These are phyloP conservation scores for Platycercus adscitus DNA, from an alignment of 2,113 vertebrate species.

Conservation along the genomic window DNA sequence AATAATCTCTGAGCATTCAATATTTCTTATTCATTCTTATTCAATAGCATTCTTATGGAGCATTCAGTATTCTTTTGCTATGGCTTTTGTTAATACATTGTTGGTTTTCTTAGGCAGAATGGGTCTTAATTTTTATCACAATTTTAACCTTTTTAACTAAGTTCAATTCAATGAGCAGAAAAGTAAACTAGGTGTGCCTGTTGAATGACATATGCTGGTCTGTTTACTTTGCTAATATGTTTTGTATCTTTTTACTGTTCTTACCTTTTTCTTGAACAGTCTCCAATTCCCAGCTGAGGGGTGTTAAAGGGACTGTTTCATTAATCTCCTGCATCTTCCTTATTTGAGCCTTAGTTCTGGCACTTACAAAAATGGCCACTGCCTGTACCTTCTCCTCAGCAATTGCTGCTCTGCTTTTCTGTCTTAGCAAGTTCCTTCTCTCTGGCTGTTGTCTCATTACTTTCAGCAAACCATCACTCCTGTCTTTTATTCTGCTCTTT, in stretches of 20 bases:
- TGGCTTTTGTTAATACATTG: background rate
- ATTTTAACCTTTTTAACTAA: background rate
- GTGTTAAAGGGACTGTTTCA: background rate
- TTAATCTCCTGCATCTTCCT: background rate
- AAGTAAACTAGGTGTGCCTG: background rate
- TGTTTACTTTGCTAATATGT: background rate
- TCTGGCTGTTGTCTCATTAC: background rate
- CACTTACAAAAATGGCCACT: background rate
- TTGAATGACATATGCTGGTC: background rate
- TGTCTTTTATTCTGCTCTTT: background rate
- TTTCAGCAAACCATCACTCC: background rate
- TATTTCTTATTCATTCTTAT: slow-evolving; percentile 45
- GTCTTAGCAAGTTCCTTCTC: background rate
- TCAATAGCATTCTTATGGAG: slow-evolving; percentile 17
- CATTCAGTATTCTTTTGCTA: background rate
- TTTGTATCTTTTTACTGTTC: background rate
- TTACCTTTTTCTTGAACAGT: background rate
- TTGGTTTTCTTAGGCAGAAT: slow-evolving; percentile 17
- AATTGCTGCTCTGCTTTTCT: background rate
- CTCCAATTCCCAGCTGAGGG: background rate
- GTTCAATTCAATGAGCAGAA: background rate
- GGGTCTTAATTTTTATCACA: background rate
- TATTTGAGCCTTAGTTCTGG: background rate
- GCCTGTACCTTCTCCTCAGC: background rate
- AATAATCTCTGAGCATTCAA: slow-evolving; percentile 21